Evolutionary conservation across 92 coral and sea anemone species (phyloP).

Genomic region (Pocillopora meandrina): DNA sequence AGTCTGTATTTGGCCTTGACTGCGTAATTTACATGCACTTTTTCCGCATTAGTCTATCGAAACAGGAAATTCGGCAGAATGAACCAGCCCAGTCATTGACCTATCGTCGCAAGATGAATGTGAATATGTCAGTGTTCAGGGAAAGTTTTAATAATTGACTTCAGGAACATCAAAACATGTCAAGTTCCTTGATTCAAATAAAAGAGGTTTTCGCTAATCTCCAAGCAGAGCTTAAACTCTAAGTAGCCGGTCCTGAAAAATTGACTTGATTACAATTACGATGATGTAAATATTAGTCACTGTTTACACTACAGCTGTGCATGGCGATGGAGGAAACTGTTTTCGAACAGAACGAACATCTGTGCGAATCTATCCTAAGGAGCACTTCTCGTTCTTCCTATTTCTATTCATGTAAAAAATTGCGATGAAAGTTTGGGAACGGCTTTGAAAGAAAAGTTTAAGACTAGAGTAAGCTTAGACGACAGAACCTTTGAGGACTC

Average conservation of each 20-base stretch:
- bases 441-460: too few species aligned
- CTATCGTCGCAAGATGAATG: neutral
- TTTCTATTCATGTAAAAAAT: too few species aligned
- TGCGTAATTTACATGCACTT: neutral
- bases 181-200: too few species aligned
- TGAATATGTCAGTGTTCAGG: neutral
- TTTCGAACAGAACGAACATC: neutral
- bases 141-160: neutral
- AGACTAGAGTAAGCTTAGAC: too few species aligned
- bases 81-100: neutral
- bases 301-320: neutral
- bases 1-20: too few species aligned
- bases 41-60: slow-evolving; percentile 7
- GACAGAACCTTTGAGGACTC: too few species aligned
- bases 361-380: too few species aligned
- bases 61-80: neutral
- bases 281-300: neutral
- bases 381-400: too few species aligned
- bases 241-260: neutral
- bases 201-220: neutral
- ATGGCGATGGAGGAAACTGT: neutral
- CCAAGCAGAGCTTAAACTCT: neutral
- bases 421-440: too few species aligned
- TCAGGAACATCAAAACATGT: too few species aligned
- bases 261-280: neutral